Evolutionary conservation across 2,113 vertebrate genomes (phyloP).

Genomic region (Nasalis larvatus): DNA sequence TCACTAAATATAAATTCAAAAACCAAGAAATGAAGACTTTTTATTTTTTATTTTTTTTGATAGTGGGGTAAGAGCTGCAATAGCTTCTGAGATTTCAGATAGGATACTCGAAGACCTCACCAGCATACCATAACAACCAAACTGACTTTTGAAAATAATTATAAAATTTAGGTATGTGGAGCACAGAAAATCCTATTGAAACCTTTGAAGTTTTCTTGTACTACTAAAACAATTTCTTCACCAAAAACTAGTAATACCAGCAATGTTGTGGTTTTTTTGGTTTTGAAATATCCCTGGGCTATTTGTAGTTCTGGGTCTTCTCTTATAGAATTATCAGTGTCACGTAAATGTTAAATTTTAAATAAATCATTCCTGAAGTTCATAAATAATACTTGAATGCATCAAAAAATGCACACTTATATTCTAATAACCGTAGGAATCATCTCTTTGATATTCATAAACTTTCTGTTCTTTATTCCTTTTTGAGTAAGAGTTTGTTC

Average conservation of each 20-base stretch:
- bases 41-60: not conserved
- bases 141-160: not conserved
- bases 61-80: not conserved
- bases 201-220: not conserved
- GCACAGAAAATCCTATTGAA: not conserved
- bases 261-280: not conserved
- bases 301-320: not conserved
- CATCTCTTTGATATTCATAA: not conserved
- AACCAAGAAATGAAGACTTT: not conserved
- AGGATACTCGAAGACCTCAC: not conserved
- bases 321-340: not conserved
- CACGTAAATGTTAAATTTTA: not conserved
- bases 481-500: not conserved
- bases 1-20: not conserved
- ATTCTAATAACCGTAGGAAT: constrained; percentile 6
- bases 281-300: not conserved
- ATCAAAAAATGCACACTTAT: not conserved
- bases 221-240: not conserved
- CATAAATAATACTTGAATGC: not conserved
- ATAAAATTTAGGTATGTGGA: not conserved
- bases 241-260: not conserved
- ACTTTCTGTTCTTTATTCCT: not conserved
- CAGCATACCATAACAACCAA: not conserved
- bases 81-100: not conserved
- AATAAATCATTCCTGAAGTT: not conserved